A percentile compares a stretch with the other conserved stretches of the same genome.
Conservation (phyloP, 2,888 invertebrate genomes). For the Cylloceria caligata region DNA sequence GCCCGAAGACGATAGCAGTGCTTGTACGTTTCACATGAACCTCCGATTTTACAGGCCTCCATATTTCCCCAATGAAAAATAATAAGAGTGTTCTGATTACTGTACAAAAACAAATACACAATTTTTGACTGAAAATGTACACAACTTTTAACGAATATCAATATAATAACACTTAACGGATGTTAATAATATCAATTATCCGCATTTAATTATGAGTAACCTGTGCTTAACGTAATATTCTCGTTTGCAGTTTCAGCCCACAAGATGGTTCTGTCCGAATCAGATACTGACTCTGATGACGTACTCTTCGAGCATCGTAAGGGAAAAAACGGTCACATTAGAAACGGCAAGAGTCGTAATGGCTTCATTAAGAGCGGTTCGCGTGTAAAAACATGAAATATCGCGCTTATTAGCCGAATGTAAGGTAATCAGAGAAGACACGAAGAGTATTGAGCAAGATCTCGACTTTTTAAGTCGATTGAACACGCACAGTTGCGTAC, state of each 20-base stretch:
- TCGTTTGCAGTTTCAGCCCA: conserved; percentile 86
- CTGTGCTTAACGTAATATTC: conserved; percentile 11
- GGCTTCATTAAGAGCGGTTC: conserved; percentile 86
- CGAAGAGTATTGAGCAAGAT: conserved; percentile 26
- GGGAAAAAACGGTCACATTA: conserved; percentile 86
- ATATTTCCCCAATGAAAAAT: conserved; percentile 7
- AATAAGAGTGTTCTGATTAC: not conserved
- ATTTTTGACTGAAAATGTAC: conserved; percentile 24
- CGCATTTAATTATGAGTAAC: not conserved
- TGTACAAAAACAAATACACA: not conserved
- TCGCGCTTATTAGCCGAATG: conserved; percentile 17
- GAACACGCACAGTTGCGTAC: conserved; percentile 44
- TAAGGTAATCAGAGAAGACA: conserved; percentile 30
- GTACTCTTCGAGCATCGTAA: conserved; percentile 92
- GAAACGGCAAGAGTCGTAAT: conserved; percentile 85
- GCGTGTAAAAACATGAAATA: conserved; percentile 86
- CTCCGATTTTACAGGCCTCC: conserved; percentile 42
- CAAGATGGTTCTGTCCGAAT: conserved; percentile 89
- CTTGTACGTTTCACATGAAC: conserved; percentile 85
- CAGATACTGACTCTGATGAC: conserved; percentile 93
- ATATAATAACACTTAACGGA: not conserved
- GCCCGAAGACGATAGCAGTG: conserved; percentile 88
- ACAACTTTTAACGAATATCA: conserved; percentile 17
- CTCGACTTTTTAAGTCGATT: conserved; percentile 8
- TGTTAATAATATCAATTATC: not conserved